These are phyloP conservation scores for Dipodomys ordii DNA, from an alignment of 2,113 vertebrate genomes.

Conservation along the genomic window DNA sequence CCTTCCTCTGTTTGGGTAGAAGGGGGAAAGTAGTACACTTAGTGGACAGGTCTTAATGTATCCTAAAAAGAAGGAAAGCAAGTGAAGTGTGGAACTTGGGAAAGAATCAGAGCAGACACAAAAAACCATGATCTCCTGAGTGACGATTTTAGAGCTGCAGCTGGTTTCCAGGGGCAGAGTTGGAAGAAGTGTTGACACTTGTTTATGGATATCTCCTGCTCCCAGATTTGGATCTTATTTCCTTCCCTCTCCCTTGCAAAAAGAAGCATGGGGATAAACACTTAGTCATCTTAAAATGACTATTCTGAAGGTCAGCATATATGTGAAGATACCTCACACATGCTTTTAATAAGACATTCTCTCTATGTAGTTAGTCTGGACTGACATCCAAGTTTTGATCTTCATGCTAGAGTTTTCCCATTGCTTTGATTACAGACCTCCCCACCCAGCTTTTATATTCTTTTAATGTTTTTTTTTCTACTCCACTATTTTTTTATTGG, in stretches of 20 bases:
- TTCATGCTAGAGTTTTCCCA: background rate
- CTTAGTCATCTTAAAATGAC: slow-evolving; percentile 7
- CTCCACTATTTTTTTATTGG: slow-evolving; percentile 20
- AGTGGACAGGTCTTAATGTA: background rate
- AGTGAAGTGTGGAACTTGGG: background rate
- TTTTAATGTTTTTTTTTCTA: background rate
- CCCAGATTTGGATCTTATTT: background rate
- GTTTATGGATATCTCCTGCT: background rate
- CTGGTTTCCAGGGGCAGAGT: background rate
- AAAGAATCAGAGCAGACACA: background rate
- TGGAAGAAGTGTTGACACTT: slow-evolving; percentile 12
- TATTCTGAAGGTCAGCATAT: background rate
- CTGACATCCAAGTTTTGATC: background rate
- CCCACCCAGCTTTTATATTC: background rate
- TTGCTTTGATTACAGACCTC: background rate
- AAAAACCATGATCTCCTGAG: background rate
- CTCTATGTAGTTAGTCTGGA: background rate
- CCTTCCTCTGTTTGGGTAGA: too few relatives aligned
- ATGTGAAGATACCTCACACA: too few relatives aligned
- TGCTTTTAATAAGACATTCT: too few relatives aligned
- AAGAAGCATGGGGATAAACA: background rate
- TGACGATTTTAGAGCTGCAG: background rate
- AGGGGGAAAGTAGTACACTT: too few relatives aligned
- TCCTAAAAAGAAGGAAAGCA: background rate
- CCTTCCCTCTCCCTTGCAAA: background rate